A percentile compares a stretch with the other conserved stretches of the same genome.
Evolutionary conservation across 92 coral and sea anemone genomes (phyloP).

Genomic region (Heliopora coerulea): DNA sequence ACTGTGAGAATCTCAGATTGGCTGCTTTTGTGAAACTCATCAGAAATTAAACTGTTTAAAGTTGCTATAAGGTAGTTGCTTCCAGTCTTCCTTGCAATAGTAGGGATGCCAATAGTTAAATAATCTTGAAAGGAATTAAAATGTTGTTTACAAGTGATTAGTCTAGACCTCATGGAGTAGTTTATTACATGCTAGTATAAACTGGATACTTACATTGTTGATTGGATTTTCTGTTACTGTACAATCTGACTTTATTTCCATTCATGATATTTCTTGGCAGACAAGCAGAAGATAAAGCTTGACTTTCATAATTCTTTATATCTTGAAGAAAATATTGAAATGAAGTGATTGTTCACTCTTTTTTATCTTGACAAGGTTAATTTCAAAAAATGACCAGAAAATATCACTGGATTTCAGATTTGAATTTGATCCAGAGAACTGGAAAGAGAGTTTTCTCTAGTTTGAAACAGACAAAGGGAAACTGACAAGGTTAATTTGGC

Average conservation of each 20-base stretch:
- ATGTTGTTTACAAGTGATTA: too few relatives aligned
- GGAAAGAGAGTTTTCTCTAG: too few relatives aligned
- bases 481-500: too few relatives aligned
- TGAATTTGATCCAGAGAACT: too few relatives aligned
- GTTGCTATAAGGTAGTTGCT: conserved; percentile 34
- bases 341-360: not conserved
- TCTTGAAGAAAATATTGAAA: not conserved
- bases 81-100: conserved; percentile 35
- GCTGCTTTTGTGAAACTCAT: conserved; percentile 17
- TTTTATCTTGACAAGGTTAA: too few relatives aligned
- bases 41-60: conserved; percentile 3
- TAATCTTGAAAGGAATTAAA: conserved; percentile 22
- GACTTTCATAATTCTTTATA: not conserved
- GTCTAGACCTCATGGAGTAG: too few relatives aligned
- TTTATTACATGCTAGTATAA: too few relatives aligned
- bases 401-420: too few relatives aligned
- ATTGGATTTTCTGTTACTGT: conserved; percentile 16
- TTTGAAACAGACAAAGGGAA: too few relatives aligned
- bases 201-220: conserved; percentile 5
- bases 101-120: conserved; percentile 57
- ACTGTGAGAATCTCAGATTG: conserved; percentile 34
- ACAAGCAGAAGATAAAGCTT: conserved; percentile 4
- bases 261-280: conserved; percentile 10
- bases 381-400: too few relatives aligned
- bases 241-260: not conserved